A percentile compares a stretch with the other conserved stretches of the same genome.
Conservation (phyloP, 2,888 invertebrate species). For the Scelioninae gen. 2 region DNA sequence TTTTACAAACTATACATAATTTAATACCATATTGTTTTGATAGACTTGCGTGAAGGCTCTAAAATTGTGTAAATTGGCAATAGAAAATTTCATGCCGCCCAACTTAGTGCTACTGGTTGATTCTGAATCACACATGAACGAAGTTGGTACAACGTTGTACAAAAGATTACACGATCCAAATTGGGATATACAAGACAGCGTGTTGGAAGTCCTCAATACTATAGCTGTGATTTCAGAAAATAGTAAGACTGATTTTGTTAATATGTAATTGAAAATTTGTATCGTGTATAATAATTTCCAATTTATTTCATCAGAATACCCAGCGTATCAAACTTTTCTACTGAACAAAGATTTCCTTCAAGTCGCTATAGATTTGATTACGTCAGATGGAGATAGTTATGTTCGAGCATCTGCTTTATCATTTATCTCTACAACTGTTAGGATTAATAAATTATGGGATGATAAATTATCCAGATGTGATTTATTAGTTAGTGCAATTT, state of each 20-base stretch:
- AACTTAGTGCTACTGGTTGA: conserved; percentile 85
- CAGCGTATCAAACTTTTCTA: conserved; percentile 85
- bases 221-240: conserved; percentile 83
- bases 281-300: too few species aligned
- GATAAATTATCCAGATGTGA: conserved; percentile 78
- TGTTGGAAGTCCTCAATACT: conserved; percentile 83
- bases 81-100: conserved; percentile 86
- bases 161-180: conserved; percentile 83
- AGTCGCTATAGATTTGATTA: conserved; percentile 81
- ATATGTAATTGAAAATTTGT: too few species aligned
- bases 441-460: conserved; percentile 82
- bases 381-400: conserved; percentile 84
- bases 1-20: too few species aligned
- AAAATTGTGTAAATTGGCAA: conserved; percentile 82
- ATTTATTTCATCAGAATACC: conserved; percentile 88
- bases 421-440: conserved; percentile 82
- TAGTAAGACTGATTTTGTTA: too few species aligned
- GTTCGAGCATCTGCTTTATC: conserved; percentile 85
- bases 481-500: conserved; percentile 77
- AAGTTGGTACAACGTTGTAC: conserved; percentile 81
- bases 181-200: conserved; percentile 89
- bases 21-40: too few species aligned
- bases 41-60: conserved; percentile 84
- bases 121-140: conserved; percentile 79
- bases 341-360: conserved; percentile 81